Conservation (phyloP, 2,888 invertebrate genomes). For the Strigamia crassipes region DNA sequence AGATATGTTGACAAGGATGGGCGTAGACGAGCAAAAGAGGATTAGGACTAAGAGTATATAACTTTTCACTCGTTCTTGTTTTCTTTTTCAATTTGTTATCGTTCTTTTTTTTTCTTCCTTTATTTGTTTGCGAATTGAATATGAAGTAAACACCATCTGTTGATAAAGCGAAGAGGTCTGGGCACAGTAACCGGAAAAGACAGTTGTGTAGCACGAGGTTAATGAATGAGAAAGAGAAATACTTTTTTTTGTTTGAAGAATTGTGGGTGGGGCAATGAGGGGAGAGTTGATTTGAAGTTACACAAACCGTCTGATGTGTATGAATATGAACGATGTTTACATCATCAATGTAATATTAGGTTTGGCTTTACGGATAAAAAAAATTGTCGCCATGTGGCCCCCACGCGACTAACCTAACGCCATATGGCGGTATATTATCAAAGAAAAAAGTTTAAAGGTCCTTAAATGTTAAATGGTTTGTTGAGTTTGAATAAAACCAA, state of each 20-base stretch:
- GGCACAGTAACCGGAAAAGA: conserved; percentile 6
- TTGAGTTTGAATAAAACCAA: background rate
- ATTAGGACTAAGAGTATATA: background rate
- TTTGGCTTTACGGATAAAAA: background rate
- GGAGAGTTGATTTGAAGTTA: background rate
- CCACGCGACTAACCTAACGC: conserved; percentile 10
- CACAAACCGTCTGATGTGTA: background rate
- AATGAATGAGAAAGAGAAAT: background rate
- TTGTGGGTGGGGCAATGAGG: background rate
- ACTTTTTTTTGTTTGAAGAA: background rate
- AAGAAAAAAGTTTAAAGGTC: background rate
- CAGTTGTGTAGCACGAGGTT: conserved; percentile 14
- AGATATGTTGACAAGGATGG: conserved; percentile 17
- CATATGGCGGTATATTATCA: conserved; percentile 12
- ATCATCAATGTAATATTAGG: conserved; percentile 4
- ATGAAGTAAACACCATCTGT: conserved; percentile 33
- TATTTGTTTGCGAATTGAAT: background rate
- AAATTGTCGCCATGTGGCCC: conserved; percentile 31
- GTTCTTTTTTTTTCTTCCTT: background rate
- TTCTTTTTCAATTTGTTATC: background rate
- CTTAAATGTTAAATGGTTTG: background rate
- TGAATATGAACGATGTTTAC: conserved; percentile 36
- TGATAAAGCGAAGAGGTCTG: conserved; percentile 22
- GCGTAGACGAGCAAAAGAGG: conserved; percentile 6
- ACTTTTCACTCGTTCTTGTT: conserved; percentile 6